Evolutionary conservation across 2,113 vertebrate species (phyloP).

Genomic region (Vulpes ferrilata): DNA sequence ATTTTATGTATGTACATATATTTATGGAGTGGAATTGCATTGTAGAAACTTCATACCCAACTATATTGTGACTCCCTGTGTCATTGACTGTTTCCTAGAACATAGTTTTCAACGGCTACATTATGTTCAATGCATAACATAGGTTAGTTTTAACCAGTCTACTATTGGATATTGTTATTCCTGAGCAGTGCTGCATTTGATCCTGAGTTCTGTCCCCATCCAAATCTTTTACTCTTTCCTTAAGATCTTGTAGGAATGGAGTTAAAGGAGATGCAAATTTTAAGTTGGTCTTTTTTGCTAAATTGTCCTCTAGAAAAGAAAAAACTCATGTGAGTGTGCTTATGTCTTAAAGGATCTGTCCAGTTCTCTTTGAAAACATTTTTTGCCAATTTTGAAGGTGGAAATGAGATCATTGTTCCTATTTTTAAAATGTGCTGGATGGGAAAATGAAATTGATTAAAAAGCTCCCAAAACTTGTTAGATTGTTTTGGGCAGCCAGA

Average conservation of each 20-base stretch:
- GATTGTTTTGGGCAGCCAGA: not conserved
- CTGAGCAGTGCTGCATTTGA: conserved; percentile 37
- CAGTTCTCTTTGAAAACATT: not conserved
- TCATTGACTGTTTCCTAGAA: conserved; percentile 22
- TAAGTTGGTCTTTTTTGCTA: conserved; percentile 13
- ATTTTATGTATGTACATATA: not conserved
- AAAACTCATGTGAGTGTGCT: conserved; percentile 3
- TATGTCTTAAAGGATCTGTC: conserved; percentile 22
- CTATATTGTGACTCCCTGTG: not conserved
- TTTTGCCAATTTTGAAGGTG: conserved; percentile 40
- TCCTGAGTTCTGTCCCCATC: conserved; percentile 23
- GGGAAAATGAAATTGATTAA: conserved; percentile 47
- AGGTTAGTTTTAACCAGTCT: not conserved
- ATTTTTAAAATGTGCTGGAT: conserved; percentile 12
- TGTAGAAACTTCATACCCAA: not conserved
- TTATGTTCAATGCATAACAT: not conserved
- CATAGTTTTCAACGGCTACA: conserved; percentile 20
- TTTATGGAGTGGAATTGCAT: not conserved
- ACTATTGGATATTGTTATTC: not conserved
- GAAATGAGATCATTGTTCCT: conserved; percentile 33
- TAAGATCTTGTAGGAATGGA: not conserved
- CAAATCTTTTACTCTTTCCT: conserved; percentile 11
- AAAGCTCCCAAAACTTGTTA: not conserved
- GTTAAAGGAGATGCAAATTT: conserved; percentile 6
- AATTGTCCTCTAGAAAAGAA: conserved; percentile 20